Conservation (phyloP, 2,113 vertebrate species). For the Xiphophorus maculatus region DNA sequence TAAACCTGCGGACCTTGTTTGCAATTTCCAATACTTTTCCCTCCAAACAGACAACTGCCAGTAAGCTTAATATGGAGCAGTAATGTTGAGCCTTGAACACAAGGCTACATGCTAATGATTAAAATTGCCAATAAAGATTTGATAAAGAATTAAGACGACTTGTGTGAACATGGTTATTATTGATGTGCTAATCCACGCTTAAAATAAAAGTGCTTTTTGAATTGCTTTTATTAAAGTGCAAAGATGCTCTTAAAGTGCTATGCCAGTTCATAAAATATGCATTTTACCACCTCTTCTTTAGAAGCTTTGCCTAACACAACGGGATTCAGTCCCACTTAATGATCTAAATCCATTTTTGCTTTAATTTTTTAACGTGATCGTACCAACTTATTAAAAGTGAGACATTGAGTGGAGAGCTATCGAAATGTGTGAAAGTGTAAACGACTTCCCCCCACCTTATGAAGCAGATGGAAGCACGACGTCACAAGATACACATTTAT, state of each 20-base stretch:
- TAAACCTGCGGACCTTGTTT: too few species aligned
- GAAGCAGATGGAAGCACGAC: conserved; percentile 24
- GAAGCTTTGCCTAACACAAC: not conserved
- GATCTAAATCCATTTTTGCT: not conserved
- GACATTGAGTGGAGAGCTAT: not conserved
- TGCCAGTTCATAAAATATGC: not conserved
- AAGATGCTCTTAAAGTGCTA: not conserved
- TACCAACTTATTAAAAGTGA: too few species aligned
- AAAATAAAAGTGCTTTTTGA: not conserved
- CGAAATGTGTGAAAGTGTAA: conserved; percentile 32
- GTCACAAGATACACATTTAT: conserved; percentile 42
- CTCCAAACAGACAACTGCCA: not conserved
- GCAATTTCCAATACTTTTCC: not conserved
- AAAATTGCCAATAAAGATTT: too few species aligned
- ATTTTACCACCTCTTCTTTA: not conserved
- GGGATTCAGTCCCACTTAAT: not conserved
- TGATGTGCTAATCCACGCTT: not conserved
- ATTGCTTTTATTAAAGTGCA: not conserved
- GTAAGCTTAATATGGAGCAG: not conserved
- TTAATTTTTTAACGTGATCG: not conserved
- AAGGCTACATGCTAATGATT: not conserved
- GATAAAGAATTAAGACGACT: not conserved
- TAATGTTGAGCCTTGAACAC: not conserved
- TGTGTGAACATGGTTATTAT: not conserved
- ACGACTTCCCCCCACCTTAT: conserved; percentile 23